Evolutionary conservation across 2,113 vertebrate genomes (phyloP), one percentile per base, ranked within the genome.

Genomic region (Motacilla tschutschensis): DNA sequence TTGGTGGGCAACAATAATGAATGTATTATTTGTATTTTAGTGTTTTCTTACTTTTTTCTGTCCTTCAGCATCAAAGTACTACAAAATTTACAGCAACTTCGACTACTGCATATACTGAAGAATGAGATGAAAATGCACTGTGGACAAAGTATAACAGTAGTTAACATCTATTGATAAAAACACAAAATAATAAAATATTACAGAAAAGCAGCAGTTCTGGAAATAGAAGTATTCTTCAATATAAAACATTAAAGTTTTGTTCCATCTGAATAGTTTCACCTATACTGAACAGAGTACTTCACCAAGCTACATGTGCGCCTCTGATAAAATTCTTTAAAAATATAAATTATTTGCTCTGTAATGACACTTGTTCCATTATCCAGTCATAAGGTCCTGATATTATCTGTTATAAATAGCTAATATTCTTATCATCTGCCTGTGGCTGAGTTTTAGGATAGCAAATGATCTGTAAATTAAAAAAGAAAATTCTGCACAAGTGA

Each of bases 41-140:
- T 29, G 26, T 77, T 87, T 76, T 48, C 17, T 20, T 28, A 26
- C 31, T 40, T 74, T 74, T 69, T 72, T 14, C 10, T 50, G 47
- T 58, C 51, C 51, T 83, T 81, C 35, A 83, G 12, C 35, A 91
- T 80, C 33, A 20, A 74, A 71, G 41, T 26, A 63, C 21, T 59
- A 84, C 17, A 73, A 54, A 87, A 71, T 47, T 62, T 60, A 85
- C 24, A 85, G 70, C 35, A 85, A 62, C 51, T 69, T 78, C 5
- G 10, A 71, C 41, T 83, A 75, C 50, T 75, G 41, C 22, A 41
- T 35, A 38, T 60, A 79, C 72, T 12, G 51, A 83, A 93, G 31
- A 85, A 87, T 74, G 93, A 94, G 95, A 96, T 89, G 93, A 94
- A 83, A 84, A 87, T 73, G 89, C 80, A 87, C 85, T 91, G 76